phyloP scores from a whole-genome alignment of 2,113 vertebrate species.

The Rhabdornis inornatus region DNA sequence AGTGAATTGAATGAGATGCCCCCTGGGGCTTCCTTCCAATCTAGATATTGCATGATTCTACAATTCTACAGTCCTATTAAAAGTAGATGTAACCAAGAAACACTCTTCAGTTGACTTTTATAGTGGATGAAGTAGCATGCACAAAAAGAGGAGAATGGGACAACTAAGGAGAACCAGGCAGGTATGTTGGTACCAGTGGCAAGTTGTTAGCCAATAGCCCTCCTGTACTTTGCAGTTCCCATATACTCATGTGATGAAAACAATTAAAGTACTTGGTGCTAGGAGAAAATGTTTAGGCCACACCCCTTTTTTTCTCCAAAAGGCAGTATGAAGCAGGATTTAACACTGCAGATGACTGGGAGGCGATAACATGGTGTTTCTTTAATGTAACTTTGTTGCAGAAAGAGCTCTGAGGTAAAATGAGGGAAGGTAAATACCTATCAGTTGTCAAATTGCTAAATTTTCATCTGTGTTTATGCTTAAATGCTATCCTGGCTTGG shows the following conservation, averaged over 20 bases:
- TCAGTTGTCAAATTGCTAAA: not conserved
- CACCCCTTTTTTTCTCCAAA: not conserved
- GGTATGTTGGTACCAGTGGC: not conserved
- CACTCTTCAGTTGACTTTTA: not conserved
- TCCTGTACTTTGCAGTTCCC: not conserved
- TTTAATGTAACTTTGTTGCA: not conserved
- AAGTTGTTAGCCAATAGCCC: not conserved
- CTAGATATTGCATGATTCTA: not conserved
- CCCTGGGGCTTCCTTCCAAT: not conserved
- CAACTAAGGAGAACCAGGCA: not conserved
- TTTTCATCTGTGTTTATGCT: not conserved
- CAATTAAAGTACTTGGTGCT: not conserved
- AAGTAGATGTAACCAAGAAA: not conserved
- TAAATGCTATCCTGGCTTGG: not conserved
- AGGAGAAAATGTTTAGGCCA: not conserved
- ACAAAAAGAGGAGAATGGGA: not conserved
- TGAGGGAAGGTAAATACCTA: not conserved
- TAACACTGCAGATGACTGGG: not conserved
- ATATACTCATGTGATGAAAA: accelerated
- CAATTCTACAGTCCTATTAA: not conserved
- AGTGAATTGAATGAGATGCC: not conserved
- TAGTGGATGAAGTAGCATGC: not conserved
- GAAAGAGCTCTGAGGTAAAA: not conserved
- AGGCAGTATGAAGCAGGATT: not conserved
- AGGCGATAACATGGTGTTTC: not conserved